A percentile compares a stretch with the other conserved stretches of the same genome.
Evolutionary conservation across 2,888 invertebrate species (phyloP).

Genomic region (Lysandra coridon): DNA sequence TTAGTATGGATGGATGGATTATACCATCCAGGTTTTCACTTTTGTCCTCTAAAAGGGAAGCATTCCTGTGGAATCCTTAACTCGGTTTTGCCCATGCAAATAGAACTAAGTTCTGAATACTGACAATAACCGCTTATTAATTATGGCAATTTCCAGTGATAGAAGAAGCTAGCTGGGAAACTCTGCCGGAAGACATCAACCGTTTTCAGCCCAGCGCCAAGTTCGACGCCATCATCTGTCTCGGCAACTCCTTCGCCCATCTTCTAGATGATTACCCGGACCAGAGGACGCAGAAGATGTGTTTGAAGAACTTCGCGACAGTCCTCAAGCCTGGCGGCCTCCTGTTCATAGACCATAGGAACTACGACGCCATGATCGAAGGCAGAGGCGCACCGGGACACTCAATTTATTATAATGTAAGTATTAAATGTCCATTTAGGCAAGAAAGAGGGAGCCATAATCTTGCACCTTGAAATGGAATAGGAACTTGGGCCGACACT

Average conservation of each 20-base stretch:
- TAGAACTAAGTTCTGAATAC: too few relatives aligned
- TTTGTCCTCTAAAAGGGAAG: too few relatives aligned
- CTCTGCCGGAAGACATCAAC: slow-evolving; percentile 86
- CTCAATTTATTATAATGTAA: slow-evolving; percentile 94
- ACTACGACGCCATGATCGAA: slow-evolving; percentile 90
- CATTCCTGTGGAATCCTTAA: too few relatives aligned
- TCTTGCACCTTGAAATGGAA: too few relatives aligned
- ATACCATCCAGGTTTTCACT: too few relatives aligned
- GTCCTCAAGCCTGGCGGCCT: slow-evolving; percentile 93
- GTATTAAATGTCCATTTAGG: slow-evolving; percentile 49
- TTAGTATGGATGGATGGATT: too few relatives aligned
- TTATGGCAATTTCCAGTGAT: slow-evolving; percentile 81
- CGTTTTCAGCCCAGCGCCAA: slow-evolving; percentile 80
- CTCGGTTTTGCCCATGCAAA: too few relatives aligned
- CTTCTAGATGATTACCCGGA: slow-evolving; percentile 89
- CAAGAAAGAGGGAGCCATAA: too few relatives aligned
- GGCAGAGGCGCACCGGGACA: slow-evolving; percentile 89
- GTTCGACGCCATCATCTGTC: slow-evolving; percentile 93
- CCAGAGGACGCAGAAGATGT: slow-evolving; percentile 88
- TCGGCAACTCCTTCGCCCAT: slow-evolving; percentile 96
- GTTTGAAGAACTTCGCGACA: slow-evolving; percentile 88
- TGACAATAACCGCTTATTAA: background rate
- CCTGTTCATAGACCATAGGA: slow-evolving; percentile 92
- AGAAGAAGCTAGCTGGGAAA: slow-evolving; percentile 95
- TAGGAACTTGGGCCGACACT: too few relatives aligned